Base-by-base conservation (phyloP, 2,888 invertebrate genomes). In the Plebejus melissa region DNA sequence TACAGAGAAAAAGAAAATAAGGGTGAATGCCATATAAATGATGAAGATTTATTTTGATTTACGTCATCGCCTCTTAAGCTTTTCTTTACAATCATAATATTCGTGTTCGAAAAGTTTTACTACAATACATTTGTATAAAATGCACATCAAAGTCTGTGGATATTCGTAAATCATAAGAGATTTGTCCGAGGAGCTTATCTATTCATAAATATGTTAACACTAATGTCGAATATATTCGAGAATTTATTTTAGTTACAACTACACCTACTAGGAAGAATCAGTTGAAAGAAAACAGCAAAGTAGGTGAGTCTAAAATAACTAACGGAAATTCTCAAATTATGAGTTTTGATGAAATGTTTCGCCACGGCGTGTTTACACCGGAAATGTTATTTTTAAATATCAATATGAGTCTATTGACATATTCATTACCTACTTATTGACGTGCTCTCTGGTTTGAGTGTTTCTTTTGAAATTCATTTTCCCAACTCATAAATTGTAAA, bases 291-390 rank as follows among this genome's bases (percentile, higher is more conserved):
- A 76, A 79, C 79, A 77, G 74, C 78, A 76, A 90, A 87, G 87
- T 92, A 83, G 91, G 91, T 90, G 90, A 89, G 80, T 85, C 88
- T 85, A 90, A 89, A 91, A 89, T 86, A 87, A 85, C 86, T 86
- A 82, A 82, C 92, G 93, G 92, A 92, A 91, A 90, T 88, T 85
- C 83, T 86, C 85, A 86, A 90, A 91, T 92, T 92, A 93, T 93
- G 90, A 92, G 86, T 90, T 91, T 91, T 89, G 90, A 91, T 90
- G 91, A 91, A 91, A 90, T 85, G 85, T 86, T 86, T 82, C 83
- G 82, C 82, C 83, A 82, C 84, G 85, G 81, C 83, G 84, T 81
- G 81, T 84, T 85, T 81, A 77, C 78, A 83, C 87, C 89, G 91
- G 91, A 91, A 87, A 88, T 86, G 84, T 80, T 80, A 81, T 80